Percentiles rank a stretch among this genome's conserved stretches.
phyloP scores from a whole-genome alignment of 2,797 vertebrate species.

The Pantherophis alleghaniensis region DNA sequence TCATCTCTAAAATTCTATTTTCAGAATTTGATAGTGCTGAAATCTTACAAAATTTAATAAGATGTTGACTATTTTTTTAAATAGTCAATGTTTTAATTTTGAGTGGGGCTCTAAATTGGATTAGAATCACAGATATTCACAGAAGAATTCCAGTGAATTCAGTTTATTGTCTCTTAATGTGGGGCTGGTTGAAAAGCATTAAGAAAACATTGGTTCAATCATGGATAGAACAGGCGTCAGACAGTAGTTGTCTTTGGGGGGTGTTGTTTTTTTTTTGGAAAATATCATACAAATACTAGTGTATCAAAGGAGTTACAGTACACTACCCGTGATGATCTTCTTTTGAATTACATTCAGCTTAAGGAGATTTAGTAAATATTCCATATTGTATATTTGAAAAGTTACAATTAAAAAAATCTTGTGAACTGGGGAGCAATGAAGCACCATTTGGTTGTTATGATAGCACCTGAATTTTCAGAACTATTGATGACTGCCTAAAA shows the following conservation, averaged over 20 bases:
- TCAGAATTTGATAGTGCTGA: not conserved
- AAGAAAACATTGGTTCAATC: not conserved
- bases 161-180: not conserved
- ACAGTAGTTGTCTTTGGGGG: not conserved
- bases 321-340: not conserved
- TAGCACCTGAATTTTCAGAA: not conserved
- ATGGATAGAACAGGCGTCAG: not conserved
- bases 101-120: not conserved
- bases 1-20: not conserved
- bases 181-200: not conserved
- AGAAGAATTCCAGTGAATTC: not conserved
- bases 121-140: not conserved
- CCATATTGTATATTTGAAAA: not conserved
- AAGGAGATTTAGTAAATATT: not conserved
- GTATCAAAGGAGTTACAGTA: not conserved
- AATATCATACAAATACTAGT: not conserved
- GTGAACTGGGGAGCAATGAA: not conserved
- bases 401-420: not conserved
- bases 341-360: not conserved
- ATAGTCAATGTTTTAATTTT: not conserved
- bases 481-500: not conserved
- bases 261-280: not conserved
- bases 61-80: not conserved
- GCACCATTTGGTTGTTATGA: not conserved
- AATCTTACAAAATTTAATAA: not conserved